Evolutionary conservation across 53 echinoderm and acorn worm species (phyloP), one percentile per base, ranked within the genome.

Genomic region (Paelopatides confundens): DNA sequence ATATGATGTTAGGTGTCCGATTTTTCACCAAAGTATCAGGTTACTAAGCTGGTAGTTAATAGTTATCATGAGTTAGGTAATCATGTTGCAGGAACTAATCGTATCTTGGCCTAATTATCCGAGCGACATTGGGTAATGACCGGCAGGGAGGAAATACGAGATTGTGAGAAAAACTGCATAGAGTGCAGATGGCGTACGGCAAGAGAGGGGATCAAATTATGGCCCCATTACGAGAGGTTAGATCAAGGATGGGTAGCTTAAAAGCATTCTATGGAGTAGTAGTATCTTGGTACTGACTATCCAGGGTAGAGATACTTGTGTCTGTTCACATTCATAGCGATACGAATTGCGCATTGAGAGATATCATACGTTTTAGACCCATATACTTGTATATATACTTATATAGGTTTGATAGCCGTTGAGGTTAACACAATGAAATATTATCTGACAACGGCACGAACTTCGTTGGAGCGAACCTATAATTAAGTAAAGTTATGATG

Each of bases 51-150:
- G 14, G 37, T n/a, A n/a, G n/a, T n/a, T n/a, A n/a, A n/a, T 71
- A 7, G 74, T 71, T 71, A 71, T 31, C 74, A 71, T 71, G 39
- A 71, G 21, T 13, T 15, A n/a, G 74, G 46, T 18, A 71, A 71
- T 24, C 46, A 71, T 71, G 8, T 39, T 5, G 39, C 39, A 5
- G 39, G 39, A 8, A 39, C 39, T 5, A 39, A 39, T 8, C 39
- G 8, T 39, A 39, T 8, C 39, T 8, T 39, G 39, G 39, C 39
- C 3, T 3, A 5, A 8, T 39, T 39, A 8, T 39, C 39, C 3
- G 8, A 39, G 3, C 3, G 15, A 53, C 36, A 36, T 37, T 70
- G 71, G 71, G 17, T 8, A 38, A 33, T 36, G 2, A 37, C 14
- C 0, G 71, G 71, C n/a, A 70, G 71, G 36, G 71, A 70, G 40